phyloP scores from a whole-genome alignment of 2,888 invertebrate genomes.

The Meiosimyza platycephala region DNA sequence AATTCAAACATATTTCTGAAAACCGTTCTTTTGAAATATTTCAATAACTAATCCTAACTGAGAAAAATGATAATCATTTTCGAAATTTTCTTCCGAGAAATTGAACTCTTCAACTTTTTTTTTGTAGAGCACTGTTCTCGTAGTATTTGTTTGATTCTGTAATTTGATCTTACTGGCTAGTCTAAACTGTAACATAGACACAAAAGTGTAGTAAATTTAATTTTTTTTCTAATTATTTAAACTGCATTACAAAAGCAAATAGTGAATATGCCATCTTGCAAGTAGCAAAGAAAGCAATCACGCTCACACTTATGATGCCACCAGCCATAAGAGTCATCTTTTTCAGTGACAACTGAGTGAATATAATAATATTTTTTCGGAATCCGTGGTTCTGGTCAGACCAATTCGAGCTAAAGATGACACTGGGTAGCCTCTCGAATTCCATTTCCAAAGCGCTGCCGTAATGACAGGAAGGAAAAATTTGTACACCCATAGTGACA shows the following conservation, averaged over 20 bases:
- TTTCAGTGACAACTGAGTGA: constrained; percentile 38
- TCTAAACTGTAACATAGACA: too few relatives aligned
- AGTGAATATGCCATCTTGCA: constrained; percentile 46
- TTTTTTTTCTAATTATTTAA: constrained; percentile 33
- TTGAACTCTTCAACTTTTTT: too few relatives aligned
- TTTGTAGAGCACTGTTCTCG: too few relatives aligned
- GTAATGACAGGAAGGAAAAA: constrained; percentile 47
- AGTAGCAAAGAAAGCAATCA: constrained; percentile 46
- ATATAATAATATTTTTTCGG: constrained; percentile 40
- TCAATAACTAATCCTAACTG: too few relatives aligned
- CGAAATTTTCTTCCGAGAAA: too few relatives aligned
- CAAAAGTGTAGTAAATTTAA: neutral
- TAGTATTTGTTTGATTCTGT: too few relatives aligned
- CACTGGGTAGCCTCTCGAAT: constrained; percentile 41
- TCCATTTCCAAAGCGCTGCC: constrained; percentile 45
- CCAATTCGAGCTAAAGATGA: constrained; percentile 48
- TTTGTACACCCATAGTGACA: constrained; percentile 37
- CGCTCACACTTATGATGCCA: constrained; percentile 44
- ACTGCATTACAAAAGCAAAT: constrained; percentile 42
- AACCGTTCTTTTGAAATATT: too few relatives aligned
- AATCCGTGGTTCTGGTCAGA: constrained; percentile 35
- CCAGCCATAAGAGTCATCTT: constrained; percentile 41
- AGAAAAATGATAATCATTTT: too few relatives aligned
- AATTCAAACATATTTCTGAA: too few relatives aligned
- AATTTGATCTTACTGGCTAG: too few relatives aligned